Percentiles rank a stretch among this genome's conserved stretches.
Evolutionary conservation across 1,140 invertebrate genomes (phyloP).

Genomic region (Heterodera carotae): DNA sequence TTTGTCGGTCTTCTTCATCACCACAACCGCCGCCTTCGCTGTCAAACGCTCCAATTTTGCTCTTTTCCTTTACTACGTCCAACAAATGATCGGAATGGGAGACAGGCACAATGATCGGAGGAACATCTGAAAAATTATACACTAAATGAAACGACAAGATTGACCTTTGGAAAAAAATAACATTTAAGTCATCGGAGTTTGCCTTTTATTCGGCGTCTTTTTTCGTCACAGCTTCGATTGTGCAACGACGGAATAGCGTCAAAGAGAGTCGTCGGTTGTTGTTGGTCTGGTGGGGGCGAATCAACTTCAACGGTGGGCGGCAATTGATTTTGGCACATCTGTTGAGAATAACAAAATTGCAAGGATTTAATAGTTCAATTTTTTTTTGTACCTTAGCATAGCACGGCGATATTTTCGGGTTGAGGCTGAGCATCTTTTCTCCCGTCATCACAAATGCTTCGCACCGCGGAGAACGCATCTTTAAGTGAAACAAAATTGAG

Average conservation of each 20-base stretch:
- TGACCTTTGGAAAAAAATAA: not conserved
- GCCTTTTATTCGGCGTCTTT: not conserved
- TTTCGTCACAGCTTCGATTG: conserved; percentile 27
- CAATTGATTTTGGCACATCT: conserved; percentile 53
- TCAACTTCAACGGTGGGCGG: conserved; percentile 53
- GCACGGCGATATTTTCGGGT: conserved; percentile 70
- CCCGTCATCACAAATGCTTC: conserved; percentile 97
- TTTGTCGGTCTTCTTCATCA: not conserved
- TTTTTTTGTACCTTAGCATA: conserved; percentile 57
- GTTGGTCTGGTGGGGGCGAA: conserved; percentile 14
- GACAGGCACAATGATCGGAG: conserved; percentile 34
- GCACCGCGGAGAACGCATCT: conserved; percentile 69
- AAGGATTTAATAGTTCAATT: not conserved
- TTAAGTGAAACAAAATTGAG: not conserved
- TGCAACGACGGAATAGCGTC: conserved; percentile 53
- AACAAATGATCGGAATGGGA: conserved; percentile 54
- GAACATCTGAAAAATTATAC: not conserved
- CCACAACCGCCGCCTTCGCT: too few species aligned
- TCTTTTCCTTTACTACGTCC: not conserved
- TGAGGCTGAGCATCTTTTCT: conserved; percentile 84
- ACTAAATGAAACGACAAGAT: not conserved
- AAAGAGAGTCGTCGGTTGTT: conserved; percentile 32
- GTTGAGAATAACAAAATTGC: not conserved
- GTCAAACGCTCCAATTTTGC: not conserved
- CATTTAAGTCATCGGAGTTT: conserved; percentile 11